Evolutionary conservation across 2,113 vertebrate species (phyloP), one percentile per base, ranked within the genome.

Genomic region (Rhabdornis inornatus): DNA sequence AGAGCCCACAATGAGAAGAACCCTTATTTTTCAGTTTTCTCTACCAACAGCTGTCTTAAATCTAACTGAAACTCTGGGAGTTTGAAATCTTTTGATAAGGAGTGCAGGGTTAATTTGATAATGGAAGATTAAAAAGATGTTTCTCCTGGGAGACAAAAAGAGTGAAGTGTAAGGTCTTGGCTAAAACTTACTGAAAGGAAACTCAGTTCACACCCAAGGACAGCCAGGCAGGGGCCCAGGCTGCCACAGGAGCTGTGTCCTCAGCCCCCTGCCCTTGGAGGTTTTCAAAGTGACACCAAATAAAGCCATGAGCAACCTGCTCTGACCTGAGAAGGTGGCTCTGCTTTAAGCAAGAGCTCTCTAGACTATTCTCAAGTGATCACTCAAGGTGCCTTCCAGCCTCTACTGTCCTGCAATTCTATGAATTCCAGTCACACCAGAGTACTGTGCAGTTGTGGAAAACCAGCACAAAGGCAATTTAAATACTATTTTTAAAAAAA

Each of bases 261-360:
- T 39, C 50, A 40, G 23, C 31, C 59, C 59, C 66, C 68, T 63
- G 24, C 10, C 3, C 0, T 4, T n/a, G 42, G 10, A 80, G 17
- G 10, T 31, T 76, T 83, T 61, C 27, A n/a, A 28, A 61, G 18
- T 15, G 15, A 60, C 30, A 68, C 2, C 0, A 0, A 63, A 60
- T 8, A 53, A 64, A 76, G 50, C 20, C 37, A 47, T 4, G 17
- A 86, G 31, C 45, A 89, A 28, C 30, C 33, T 72, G 66, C 52
- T 84, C 55, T 69, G 64, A 49, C 20, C 60, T 42, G 37, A 2
- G 8, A 15, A 47, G 25, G 25, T 25, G 28, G 39, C 35, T 74
- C 25, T 71, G 57, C 49, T 72, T 52, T 47, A 40, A 47, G 71
- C 33, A 63, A 56, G 39, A 5, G 23, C 7, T 74, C 40, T 75